phyloP scores from a whole-genome alignment of 2,113 vertebrate genomes.

The Muntiacus muntjak region DNA sequence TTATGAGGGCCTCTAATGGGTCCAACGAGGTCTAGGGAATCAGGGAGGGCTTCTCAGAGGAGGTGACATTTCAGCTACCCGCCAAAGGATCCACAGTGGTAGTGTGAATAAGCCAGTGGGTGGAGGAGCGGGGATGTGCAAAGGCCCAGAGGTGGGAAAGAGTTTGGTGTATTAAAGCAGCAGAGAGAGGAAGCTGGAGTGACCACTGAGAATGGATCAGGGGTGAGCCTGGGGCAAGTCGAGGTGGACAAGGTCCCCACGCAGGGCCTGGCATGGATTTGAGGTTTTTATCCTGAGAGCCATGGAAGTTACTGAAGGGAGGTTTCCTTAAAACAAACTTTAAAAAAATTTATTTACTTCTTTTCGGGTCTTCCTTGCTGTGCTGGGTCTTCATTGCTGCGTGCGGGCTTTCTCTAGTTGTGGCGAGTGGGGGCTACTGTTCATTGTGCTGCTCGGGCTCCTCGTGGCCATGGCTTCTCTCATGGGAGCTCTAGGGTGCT shows the following conservation, averaged over 20 bases:
- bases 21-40: neutral
- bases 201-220: neutral
- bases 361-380: neutral
- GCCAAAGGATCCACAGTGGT: neutral
- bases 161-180: neutral
- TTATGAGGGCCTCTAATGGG: neutral
- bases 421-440: neutral
- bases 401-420: rapidly evolving
- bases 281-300: neutral
- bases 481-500: neutral
- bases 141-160: neutral
- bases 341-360: neutral
- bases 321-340: neutral
- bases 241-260: neutral
- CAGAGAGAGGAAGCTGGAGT: neutral
- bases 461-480: neutral
- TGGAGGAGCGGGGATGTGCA: neutral
- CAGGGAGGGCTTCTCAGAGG: neutral
- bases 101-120: neutral
- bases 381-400: neutral
- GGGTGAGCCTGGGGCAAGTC: neutral
- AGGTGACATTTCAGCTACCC: neutral
- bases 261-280: neutral
- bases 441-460: rapidly evolving
- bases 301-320: neutral